A percentile compares a stretch with the other conserved stretches of the same genome.
These are phyloP conservation scores for Sussaba pulchella DNA, from an alignment of 2,888 invertebrate species.

Conservation along the genomic window DNA sequence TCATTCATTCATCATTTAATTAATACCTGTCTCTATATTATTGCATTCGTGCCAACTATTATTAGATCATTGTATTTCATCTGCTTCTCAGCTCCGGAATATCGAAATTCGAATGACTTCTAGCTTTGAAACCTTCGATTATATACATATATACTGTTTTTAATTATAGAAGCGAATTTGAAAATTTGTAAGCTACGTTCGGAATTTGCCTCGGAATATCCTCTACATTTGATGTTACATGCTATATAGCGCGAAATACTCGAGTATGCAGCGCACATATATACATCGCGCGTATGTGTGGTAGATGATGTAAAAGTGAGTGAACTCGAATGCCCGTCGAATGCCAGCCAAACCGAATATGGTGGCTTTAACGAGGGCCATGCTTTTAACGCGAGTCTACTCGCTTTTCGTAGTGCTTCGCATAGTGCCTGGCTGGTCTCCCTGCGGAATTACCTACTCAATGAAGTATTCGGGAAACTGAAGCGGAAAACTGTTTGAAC, in stretches of 20 bases:
- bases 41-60: too few species aligned
- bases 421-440: not conserved
- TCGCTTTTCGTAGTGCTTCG: constrained; percentile 16
- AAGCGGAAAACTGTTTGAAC: constrained; percentile 23
- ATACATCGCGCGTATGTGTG: not conserved
- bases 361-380: constrained; percentile 10
- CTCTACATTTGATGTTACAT: too few species aligned
- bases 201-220: too few species aligned
- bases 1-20: too few species aligned
- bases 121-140: too few species aligned
- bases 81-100: too few species aligned
- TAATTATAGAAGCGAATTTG: too few species aligned
- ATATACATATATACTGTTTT: too few species aligned
- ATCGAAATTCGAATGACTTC: too few species aligned
- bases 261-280: not conserved
- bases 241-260: not conserved
- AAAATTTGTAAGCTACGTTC: too few species aligned
- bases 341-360: constrained; percentile 8
- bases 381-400: constrained; percentile 37
- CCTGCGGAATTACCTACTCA: constrained; percentile 17
- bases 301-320: constrained; percentile 13
- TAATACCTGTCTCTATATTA: too few species aligned
- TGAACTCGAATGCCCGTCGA: constrained; percentile 18
- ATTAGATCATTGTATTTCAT: too few species aligned
- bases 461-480: constrained; percentile 3